Evolutionary conservation across 2,113 vertebrate species (phyloP).

Genomic region (Pomatorhinus ruficollis): DNA sequence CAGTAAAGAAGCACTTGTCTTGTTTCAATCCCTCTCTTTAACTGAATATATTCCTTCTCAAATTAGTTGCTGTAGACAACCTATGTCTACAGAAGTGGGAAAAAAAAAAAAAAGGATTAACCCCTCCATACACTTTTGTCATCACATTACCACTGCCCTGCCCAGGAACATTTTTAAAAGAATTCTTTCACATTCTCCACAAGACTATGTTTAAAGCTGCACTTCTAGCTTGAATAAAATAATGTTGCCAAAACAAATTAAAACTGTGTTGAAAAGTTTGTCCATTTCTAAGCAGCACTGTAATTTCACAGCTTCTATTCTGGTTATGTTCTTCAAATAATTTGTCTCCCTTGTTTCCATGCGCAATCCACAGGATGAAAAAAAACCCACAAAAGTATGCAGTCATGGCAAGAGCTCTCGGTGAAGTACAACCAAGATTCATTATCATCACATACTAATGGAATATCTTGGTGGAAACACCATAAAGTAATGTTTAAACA

Average conservation of each 20-base stretch:
- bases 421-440: neutral
- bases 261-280: neutral
- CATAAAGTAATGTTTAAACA: constrained; percentile 3
- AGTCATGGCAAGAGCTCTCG: neutral
- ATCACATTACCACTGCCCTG: neutral
- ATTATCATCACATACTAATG: neutral
- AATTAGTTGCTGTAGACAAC: constrained; percentile 4
- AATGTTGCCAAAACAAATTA: constrained; percentile 3
- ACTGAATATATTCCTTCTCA: neutral
- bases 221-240: neutral
- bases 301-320: neutral
- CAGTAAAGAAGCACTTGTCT: neutral
- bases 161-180: neutral
- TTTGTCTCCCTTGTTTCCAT: neutral
- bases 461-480: neutral
- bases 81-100: neutral
- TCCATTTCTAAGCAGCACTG: neutral
- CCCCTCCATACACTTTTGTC: rapidly evolving
- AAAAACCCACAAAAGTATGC: neutral
- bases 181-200: neutral
- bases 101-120: neutral
- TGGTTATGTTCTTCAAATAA: neutral
- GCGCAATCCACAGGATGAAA: neutral
- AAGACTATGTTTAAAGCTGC: neutral
- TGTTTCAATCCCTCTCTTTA: neutral